Evolutionary conservation across 2,888 invertebrate species (phyloP).

Genomic region (Protonemura montana): DNA sequence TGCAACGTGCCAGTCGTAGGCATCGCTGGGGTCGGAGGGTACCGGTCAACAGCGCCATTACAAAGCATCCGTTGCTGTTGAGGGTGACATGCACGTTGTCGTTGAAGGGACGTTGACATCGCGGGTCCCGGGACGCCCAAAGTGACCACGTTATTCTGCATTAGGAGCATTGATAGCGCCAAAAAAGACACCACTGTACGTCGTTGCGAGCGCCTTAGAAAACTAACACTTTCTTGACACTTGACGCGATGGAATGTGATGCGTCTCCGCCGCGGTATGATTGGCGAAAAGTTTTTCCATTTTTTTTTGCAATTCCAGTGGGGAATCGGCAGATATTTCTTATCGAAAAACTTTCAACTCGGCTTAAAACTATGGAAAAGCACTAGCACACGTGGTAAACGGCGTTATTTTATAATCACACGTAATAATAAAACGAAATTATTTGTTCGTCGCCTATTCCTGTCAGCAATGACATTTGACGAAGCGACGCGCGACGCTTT

Average conservation of each 20-base stretch:
- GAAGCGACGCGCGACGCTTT: background rate
- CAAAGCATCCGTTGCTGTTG: slow-evolving; percentile 46
- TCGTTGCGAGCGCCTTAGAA: too few relatives aligned
- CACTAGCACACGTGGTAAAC: background rate
- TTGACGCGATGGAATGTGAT: too few relatives aligned
- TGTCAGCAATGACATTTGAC: background rate
- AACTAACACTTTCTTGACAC: too few relatives aligned
- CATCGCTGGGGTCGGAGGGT: slow-evolving; percentile 42
- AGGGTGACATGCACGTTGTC: slow-evolving; percentile 29
- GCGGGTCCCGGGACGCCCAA: slow-evolving; percentile 43
- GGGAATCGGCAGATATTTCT: background rate
- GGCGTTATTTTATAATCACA: background rate
- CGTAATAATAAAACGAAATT: too few relatives aligned
- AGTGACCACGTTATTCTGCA: slow-evolving; percentile 47
- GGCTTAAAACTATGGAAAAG: background rate
- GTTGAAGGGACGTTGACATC: background rate
- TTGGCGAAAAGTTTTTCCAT: background rate
- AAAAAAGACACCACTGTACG: slow-evolving; percentile 1
- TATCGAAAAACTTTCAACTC: background rate
- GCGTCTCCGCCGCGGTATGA: background rate
- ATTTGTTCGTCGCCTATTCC: too few relatives aligned
- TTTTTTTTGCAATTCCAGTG: background rate
- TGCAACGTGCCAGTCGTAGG: slow-evolving; percentile 15
- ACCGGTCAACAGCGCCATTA: slow-evolving; percentile 24
- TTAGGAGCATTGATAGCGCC: slow-evolving; percentile 47